Evolutionary conservation across 2,888 invertebrate genomes (phyloP).

Genomic region (Ganaspis brasiliensis): DNA sequence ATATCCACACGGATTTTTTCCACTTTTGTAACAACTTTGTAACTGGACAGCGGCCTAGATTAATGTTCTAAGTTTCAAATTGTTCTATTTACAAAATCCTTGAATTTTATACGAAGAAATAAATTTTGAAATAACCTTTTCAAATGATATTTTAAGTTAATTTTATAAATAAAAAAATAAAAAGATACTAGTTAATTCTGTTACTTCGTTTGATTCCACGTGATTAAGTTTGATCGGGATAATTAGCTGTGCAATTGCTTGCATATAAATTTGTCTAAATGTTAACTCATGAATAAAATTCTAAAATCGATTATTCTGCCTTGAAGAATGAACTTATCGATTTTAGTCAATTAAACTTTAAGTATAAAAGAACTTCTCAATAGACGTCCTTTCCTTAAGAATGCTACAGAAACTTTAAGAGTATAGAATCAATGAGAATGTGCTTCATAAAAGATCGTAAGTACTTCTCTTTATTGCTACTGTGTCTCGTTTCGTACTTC

Average conservation of each 20-base stretch:
- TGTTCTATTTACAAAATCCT: background rate
- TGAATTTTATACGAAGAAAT: background rate
- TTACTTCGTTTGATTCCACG: too few relatives aligned
- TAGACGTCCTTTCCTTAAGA: slow-evolving; percentile 5
- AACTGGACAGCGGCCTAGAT: slow-evolving; percentile 36
- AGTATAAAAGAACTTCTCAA: slow-evolving; percentile 18
- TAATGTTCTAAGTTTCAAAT: background rate
- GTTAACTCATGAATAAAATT: background rate
- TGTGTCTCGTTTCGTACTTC: background rate
- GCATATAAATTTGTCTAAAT: slow-evolving; percentile 10
- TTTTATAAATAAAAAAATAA: too few relatives aligned
- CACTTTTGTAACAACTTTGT: slow-evolving; percentile 11
- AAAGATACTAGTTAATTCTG: too few relatives aligned
- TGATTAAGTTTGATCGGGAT: background rate
- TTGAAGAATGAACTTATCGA: slow-evolving; percentile 6
- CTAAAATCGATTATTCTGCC: background rate
- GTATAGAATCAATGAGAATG: slow-evolving; percentile 24
- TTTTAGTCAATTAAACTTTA: slow-evolving; percentile 31
- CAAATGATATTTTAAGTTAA: background rate
- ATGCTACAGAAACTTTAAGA: slow-evolving; percentile 25
- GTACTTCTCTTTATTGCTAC: slow-evolving; percentile 17
- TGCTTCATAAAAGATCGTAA: slow-evolving; percentile 22
- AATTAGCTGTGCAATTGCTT: background rate
- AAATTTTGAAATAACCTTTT: background rate
- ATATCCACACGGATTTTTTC: background rate